Evolutionary conservation across 2,797 vertebrate genomes (phyloP), one percentile per base, ranked within the genome.

Genomic region (Lepus oiostolus): DNA sequence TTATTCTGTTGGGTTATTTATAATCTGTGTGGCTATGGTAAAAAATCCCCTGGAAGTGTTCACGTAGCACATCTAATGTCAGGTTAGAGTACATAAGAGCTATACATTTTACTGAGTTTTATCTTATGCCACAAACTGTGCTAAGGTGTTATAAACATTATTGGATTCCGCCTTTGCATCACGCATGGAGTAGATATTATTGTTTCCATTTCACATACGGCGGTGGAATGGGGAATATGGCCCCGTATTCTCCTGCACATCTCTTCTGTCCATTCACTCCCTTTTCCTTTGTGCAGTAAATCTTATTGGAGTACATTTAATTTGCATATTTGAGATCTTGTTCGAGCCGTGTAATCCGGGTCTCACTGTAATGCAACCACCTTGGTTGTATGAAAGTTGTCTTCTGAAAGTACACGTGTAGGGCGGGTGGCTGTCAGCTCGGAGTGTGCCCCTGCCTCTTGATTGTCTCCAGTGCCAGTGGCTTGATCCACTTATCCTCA

Each of bases 31-130:
- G 83, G 63, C 80, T 85, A 77, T 77, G 81, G 17, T 86, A 92
- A 95, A 94, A 90, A 85, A 74, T 88, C 60, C 65, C 54, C 90
- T 81, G 26, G 72, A 93, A 94, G 81, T 91, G 92, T 63, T 94
- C 65, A 85, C 63, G 52, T 92, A 88, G 90, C 86, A 95, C 92
- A 77, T 90, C 74, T 79, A 90, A 88, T 35, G 82, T 38, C 8
- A 72, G 47, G 88, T 96, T 32, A 92, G 62, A 91, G 92, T 92
- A 93, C 86, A 86, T 83, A 77, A 88, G 75, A 93, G 42, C 26
- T 76, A n/a, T 84, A 63, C 35, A 92, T 58, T 88, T 86, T 83
- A 68, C 63, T 83, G 90, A 88, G 74, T 85, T 95, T 94, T 87
- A 62, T 87, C 85, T 60, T 84, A 81, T 35, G n/a, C 54, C 3